Evolutionary conservation across 1,140 invertebrate species (phyloP).

Genomic region (Drosophila mauritiana): DNA sequence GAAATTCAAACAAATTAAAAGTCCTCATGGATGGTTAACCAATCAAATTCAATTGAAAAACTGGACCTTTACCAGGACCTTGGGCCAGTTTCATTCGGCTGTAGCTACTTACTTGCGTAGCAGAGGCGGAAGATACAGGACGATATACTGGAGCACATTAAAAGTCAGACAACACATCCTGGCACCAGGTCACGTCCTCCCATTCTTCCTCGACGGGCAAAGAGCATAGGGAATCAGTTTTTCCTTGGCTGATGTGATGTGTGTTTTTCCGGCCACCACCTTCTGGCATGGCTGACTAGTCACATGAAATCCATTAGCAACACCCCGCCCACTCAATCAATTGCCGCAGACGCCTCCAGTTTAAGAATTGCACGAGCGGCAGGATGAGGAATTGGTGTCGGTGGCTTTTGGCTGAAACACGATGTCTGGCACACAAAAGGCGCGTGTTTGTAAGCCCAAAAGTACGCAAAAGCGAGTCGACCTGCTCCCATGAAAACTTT

Average conservation of each 20-base stretch:
- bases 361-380: conserved; percentile 37
- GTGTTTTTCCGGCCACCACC: conserved; percentile 7
- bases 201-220: neutral
- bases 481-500: conserved; percentile 45
- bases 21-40: neutral
- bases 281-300: conserved; percentile 39
- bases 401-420: neutral
- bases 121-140: neutral
- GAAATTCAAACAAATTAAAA: too few relatives aligned
- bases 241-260: conserved; percentile 32
- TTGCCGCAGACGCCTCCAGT: conserved; percentile 32
- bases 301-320: conserved; percentile 56
- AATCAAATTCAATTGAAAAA: neutral
- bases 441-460: conserved; percentile 16
- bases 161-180: conserved; percentile 25
- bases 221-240: conserved; percentile 48
- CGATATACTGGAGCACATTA: conserved; percentile 10
- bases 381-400: neutral
- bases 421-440: conserved; percentile 41
- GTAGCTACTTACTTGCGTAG: neutral
- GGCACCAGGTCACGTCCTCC: conserved; percentile 36
- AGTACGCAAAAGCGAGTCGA: conserved; percentile 30
- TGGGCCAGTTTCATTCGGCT: neutral
- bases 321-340: conserved; percentile 30
- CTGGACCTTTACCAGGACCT: neutral